These are phyloP conservation scores for Hydrolagus colliei DNA, from an alignment of 2,797 vertebrate species.

Conservation along the genomic window DNA sequence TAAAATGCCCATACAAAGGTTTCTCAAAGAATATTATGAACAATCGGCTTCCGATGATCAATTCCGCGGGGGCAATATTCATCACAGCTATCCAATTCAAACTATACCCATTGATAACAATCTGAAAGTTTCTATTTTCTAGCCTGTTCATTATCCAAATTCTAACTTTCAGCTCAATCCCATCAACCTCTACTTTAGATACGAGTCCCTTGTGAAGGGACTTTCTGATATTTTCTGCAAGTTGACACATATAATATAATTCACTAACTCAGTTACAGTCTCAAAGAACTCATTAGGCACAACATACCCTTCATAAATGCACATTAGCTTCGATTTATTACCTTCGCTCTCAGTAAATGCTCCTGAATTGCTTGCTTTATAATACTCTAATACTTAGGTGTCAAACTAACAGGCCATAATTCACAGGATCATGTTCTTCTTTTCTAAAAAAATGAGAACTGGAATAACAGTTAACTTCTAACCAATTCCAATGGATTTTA, in stretches of 20 bases:
- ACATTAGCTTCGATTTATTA: conserved; percentile 16
- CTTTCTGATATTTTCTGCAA: background rate
- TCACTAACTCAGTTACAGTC: conserved; percentile 8
- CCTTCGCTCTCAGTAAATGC: background rate
- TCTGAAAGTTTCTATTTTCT: too few species aligned
- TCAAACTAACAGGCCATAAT: conserved; percentile 1
- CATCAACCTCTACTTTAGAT: background rate
- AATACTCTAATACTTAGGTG: background rate
- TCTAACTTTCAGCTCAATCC: background rate
- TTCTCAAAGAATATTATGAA: too few species aligned
- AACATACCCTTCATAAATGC: background rate
- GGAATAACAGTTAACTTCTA: background rate
- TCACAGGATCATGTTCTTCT: background rate
- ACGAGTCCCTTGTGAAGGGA: background rate
- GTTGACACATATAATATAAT: background rate
- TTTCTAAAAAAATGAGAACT: background rate
- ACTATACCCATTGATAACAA: too few species aligned
- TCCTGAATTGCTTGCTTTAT: background rate
- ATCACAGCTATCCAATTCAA: too few species aligned
- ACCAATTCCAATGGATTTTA: background rate
- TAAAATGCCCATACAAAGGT: too few species aligned
- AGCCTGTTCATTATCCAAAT: too few species aligned
- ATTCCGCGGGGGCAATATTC: too few species aligned
- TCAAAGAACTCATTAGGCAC: background rate
- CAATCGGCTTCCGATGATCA: too few species aligned